Evolutionary conservation across 2,113 vertebrate genomes (phyloP).

Genomic region (Regulus satrapa): DNA sequence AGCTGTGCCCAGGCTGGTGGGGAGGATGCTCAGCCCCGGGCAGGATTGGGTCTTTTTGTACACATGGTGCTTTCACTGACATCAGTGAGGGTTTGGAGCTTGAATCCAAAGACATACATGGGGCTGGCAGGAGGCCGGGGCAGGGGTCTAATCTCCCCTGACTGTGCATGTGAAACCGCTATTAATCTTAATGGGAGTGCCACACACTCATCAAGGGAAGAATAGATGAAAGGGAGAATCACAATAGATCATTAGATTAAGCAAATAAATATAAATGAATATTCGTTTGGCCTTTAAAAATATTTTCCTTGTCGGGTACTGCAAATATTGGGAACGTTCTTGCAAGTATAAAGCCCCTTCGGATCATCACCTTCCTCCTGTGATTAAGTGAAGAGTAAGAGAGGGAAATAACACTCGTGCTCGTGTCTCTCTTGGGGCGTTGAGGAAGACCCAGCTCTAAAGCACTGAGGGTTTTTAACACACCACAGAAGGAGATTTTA

Average conservation of each 20-base stretch:
- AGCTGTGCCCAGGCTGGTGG: not conserved
- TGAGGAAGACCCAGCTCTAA: conserved; percentile 4
- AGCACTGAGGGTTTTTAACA: not conserved
- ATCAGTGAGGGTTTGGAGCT: conserved; percentile 54
- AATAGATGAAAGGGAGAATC: conserved; percentile 71
- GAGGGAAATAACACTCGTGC: conserved; percentile 11
- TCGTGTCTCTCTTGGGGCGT: not conserved
- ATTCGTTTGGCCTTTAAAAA: conserved; percentile 72
- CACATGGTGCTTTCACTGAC: conserved; percentile 58
- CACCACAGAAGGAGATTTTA: conserved; percentile 46
- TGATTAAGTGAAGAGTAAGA: conserved; percentile 31
- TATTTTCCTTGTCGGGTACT: conserved; percentile 65
- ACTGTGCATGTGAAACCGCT: conserved; percentile 67
- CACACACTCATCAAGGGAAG: conserved; percentile 61
- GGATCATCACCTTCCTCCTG: conserved; percentile 37
- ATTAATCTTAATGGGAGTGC: conserved; percentile 68
- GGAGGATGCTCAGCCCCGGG: not conserved
- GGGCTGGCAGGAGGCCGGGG: conserved; percentile 65
- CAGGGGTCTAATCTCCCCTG: conserved; percentile 68
- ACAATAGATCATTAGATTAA: conserved; percentile 72
- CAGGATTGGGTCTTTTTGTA: conserved; percentile 60
- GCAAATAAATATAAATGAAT: conserved; percentile 75
- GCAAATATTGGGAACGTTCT: conserved; percentile 66
- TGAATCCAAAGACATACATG: conserved; percentile 68
- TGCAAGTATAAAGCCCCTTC: conserved; percentile 37